Conservation (phyloP, 2,797 vertebrate species). For the Lerista edwardsae region DNA sequence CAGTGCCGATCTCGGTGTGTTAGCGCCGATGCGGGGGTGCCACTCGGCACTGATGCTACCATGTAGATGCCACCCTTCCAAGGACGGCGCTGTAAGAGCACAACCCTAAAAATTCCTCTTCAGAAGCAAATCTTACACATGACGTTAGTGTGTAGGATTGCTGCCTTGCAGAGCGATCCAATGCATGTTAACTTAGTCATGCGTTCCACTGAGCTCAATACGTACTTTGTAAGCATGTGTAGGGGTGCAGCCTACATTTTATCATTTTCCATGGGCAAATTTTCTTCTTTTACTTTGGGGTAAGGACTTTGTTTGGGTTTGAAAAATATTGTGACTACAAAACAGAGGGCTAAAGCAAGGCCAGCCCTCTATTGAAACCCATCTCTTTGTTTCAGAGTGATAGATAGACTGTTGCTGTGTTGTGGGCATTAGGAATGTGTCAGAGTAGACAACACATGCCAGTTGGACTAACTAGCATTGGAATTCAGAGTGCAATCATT, state of each 20-base stretch:
- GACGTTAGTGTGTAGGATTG: no score
- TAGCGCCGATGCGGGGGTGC: no score
- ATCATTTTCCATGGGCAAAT: conserved; percentile 12
- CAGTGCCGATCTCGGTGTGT: no score
- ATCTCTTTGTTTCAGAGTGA: not conserved
- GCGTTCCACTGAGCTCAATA: no score
- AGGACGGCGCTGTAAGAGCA: no score
- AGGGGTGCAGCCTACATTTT: not conserved
- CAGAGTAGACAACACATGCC: not conserved
- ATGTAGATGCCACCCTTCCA: no score
- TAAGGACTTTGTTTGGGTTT: not conserved
- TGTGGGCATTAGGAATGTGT: not conserved
- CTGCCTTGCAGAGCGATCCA: no score
- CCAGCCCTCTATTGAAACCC: conserved; percentile 2
- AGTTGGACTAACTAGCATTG: not conserved
- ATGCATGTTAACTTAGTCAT: no score
- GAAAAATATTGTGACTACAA: not conserved
- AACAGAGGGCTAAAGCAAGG: not conserved
- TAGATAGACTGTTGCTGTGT: rapidly evolving
- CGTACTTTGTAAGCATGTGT: no score
- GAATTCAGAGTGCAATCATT: conserved; percentile 15
- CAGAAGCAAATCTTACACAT: no score
- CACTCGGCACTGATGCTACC: no score
- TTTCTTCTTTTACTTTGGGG: not conserved
- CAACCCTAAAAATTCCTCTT: no score